Evolutionary conservation across 2,797 vertebrate genomes (phyloP).

Genomic region (Rousettus madagascariensis): DNA sequence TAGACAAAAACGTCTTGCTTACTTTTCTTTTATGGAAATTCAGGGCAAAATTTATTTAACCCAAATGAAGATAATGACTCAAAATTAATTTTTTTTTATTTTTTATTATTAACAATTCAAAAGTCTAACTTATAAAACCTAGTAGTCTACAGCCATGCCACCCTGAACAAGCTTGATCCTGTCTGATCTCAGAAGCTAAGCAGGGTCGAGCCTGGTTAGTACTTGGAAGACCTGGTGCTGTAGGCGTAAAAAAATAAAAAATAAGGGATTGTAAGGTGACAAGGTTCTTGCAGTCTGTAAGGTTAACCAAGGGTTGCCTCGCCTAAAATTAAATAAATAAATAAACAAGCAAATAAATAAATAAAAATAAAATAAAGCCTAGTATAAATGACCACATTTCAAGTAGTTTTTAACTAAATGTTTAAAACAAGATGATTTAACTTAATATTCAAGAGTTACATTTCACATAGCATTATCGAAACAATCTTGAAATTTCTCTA

Average conservation of each 20-base stretch:
- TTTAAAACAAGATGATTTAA: slow-evolving; percentile 7
- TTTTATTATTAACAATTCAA: background rate
- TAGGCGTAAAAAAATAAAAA: too few relatives aligned
- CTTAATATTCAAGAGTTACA: slow-evolving; percentile 23
- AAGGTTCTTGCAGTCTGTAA: too few relatives aligned
- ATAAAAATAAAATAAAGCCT: background rate
- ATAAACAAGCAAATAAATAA: too few relatives aligned
- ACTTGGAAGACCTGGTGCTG: too few relatives aligned
- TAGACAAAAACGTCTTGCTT: background rate
- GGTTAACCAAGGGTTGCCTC: too few relatives aligned
- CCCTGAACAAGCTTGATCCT: too few relatives aligned
- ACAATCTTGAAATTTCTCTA: background rate
- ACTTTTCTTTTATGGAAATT: slow-evolving; percentile 19
- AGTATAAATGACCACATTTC: background rate
- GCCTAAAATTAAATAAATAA: too few relatives aligned
- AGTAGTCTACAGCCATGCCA: background rate
- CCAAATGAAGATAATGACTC: slow-evolving; percentile 6
- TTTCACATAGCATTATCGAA: slow-evolving; percentile 4
- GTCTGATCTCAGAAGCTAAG: too few relatives aligned
- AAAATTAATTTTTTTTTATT: background rate
- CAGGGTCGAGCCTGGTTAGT: too few relatives aligned
- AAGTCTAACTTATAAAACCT: slow-evolving; percentile 20
- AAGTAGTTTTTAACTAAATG: slow-evolving; percentile 19
- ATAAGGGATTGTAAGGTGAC: too few relatives aligned
- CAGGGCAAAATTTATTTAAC: slow-evolving; percentile 41